Conservation (phyloP, 1,140 invertebrate species). For the Cydia fagiglandana region DNA sequence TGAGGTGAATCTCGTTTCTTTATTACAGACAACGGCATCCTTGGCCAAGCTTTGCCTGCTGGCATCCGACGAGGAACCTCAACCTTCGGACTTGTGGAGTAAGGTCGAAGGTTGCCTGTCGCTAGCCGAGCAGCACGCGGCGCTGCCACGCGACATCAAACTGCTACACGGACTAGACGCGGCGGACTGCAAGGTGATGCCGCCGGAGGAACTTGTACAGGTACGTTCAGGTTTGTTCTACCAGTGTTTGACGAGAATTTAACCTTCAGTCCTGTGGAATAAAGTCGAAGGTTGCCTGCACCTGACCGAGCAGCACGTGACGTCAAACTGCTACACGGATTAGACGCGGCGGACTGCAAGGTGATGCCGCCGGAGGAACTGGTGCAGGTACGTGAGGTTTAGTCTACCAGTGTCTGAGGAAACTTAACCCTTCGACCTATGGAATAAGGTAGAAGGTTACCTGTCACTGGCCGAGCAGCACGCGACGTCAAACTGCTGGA, state of each 20-base stretch:
- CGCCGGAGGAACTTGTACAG: conserved; percentile 64
- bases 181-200: conserved; percentile 49
- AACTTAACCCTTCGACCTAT: conserved; percentile 29
- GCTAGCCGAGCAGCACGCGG: conserved; percentile 61
- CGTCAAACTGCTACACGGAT: too few relatives aligned
- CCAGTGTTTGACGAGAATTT: conserved; percentile 49
- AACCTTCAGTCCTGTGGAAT: conserved; percentile 36
- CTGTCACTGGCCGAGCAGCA: conserved; percentile 66
- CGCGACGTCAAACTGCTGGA: conserved; percentile 48
- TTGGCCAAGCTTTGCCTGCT: conserved; percentile 82
- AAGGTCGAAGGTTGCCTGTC: conserved; percentile 50
- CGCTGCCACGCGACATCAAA: conserved; percentile 56
- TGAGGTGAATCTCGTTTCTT: not conserved
- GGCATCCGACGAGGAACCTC: conserved; percentile 46
- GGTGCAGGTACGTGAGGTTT: too few relatives aligned
- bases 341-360: too few relatives aligned
- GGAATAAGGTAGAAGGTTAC: conserved; percentile 45
- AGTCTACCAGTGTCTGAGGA: conserved; percentile 17
- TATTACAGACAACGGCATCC: conserved; percentile 82
- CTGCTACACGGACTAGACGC: conserved; percentile 50
- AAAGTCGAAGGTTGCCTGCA: conserved; percentile 50
- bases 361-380: too few relatives aligned
- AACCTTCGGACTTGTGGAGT: conserved; percentile 35
- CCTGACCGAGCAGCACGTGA: too few relatives aligned
- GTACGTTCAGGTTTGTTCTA: conserved; percentile 36